phyloP scores from a whole-genome alignment of 1,140 invertebrate species.

The Drosophila jambulina region DNA sequence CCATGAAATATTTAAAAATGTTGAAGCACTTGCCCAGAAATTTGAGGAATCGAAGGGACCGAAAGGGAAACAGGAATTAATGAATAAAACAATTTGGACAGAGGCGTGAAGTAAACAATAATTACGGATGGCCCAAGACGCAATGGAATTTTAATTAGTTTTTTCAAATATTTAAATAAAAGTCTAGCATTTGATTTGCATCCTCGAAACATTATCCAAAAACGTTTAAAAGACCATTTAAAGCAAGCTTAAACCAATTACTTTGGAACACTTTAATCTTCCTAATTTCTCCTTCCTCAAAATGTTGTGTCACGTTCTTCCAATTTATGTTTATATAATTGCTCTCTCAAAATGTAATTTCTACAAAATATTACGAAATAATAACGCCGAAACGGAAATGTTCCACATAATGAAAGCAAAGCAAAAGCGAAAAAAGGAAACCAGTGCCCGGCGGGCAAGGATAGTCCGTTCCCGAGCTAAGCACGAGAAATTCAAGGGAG shows the following conservation, averaged over 20 bases:
- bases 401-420: conserved; percentile 49
- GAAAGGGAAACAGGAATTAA: conserved; percentile 3
- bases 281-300: background rate
- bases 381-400: conserved; percentile 22
- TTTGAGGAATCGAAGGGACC: background rate
- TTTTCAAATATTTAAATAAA: background rate
- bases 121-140: background rate
- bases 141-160: background rate
- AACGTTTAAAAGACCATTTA: background rate
- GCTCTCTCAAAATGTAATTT: conserved; percentile 45
- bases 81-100: conserved; percentile 36
- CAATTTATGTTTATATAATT: conserved; percentile 60
- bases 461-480: conserved; percentile 24
- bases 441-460: conserved; percentile 28
- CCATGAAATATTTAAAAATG: conserved; percentile 19
- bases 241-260: background rate
- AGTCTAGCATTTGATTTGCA: background rate
- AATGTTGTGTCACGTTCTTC: background rate
- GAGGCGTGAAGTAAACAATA: conserved; percentile 30
- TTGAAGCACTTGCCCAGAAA: conserved; percentile 19
- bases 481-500: conserved; percentile 1
- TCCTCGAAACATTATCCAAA: background rate
- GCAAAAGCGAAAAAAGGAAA: conserved; percentile 25
- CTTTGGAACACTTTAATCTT: background rate
- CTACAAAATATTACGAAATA: conserved; percentile 45